Percentiles rank a stretch among this genome's conserved stretches.
These are phyloP conservation scores for Rhopalosiphum nymphaeae DNA, from an alignment of 2,888 invertebrate species.

Conservation along the genomic window DNA sequence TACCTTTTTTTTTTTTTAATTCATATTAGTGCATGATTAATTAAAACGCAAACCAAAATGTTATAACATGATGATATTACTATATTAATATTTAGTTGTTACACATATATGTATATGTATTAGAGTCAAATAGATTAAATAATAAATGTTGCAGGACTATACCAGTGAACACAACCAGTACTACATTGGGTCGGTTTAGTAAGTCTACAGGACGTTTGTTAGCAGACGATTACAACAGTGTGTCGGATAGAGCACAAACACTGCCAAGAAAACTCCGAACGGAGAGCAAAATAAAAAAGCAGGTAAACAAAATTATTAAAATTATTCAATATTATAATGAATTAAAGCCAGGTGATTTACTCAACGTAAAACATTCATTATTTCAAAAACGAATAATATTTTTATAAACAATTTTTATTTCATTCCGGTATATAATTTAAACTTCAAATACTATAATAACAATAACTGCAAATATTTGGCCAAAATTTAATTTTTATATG, in stretches of 20 bases:
- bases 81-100: background rate
- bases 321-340: background rate
- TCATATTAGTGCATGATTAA: background rate
- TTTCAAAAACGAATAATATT: no score
- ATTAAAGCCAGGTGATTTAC: no score
- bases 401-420: background rate
- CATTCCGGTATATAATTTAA: background rate
- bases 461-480: background rate
- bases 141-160: slow-evolving; percentile 73
- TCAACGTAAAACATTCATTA: no score
- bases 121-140: background rate
- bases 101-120: background rate
- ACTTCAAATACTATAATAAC: background rate
- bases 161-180: slow-evolving; percentile 72
- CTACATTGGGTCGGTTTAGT: slow-evolving; percentile 85
- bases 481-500: background rate
- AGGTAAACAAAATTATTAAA: slow-evolving; percentile 55
- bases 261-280: slow-evolving; percentile 75
- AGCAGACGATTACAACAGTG: slow-evolving; percentile 70
- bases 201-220: slow-evolving; percentile 82
- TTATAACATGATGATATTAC: background rate
- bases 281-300: slow-evolving; percentile 65
- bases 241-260: slow-evolving; percentile 74
- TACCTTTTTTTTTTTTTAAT: no score
- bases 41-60: background rate